A percentile compares a stretch with the other conserved stretches of the same genome.
These are phyloP conservation scores for Acyrthosiphon pisum DNA, from an alignment of 1,140 invertebrate species.

Conservation along the genomic window DNA sequence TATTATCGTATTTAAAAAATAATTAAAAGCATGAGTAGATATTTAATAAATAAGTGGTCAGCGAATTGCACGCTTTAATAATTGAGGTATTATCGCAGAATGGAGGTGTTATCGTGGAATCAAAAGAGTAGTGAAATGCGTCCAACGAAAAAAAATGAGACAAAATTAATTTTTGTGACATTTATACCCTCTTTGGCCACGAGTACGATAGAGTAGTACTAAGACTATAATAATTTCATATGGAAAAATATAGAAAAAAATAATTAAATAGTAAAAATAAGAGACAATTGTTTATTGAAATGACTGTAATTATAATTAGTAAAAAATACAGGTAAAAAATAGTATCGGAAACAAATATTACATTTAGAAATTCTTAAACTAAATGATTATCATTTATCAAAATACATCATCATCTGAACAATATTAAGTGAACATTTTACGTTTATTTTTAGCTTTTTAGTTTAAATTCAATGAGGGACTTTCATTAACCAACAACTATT, in stretches of 20 bases:
- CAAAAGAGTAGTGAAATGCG: not conserved
- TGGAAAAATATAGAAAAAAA: not conserved
- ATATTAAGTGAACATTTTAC: not conserved
- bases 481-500: not conserved
- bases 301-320: no score
- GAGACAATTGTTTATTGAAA: not conserved
- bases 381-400: not conserved
- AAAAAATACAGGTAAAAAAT: no score
- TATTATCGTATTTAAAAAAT: not conserved
- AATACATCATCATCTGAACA: not conserved
- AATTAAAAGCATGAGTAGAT: not conserved
- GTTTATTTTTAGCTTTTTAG: slow-evolving; percentile 14
- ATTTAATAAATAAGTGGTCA: not conserved
- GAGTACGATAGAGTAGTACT: not conserved
- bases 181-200: not conserved
- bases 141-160: no score
- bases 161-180: not conserved
- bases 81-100: not conserved
- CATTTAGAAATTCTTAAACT: not conserved
- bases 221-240: not conserved
- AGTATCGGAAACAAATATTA: not conserved
- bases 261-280: not conserved
- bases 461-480: no score
- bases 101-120: not conserved
- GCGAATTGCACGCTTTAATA: not conserved